Evolutionary conservation across 2,797 vertebrate genomes (phyloP), one percentile per base, ranked within the genome.

Genomic region (Pangasius sanitwongsei): DNA sequence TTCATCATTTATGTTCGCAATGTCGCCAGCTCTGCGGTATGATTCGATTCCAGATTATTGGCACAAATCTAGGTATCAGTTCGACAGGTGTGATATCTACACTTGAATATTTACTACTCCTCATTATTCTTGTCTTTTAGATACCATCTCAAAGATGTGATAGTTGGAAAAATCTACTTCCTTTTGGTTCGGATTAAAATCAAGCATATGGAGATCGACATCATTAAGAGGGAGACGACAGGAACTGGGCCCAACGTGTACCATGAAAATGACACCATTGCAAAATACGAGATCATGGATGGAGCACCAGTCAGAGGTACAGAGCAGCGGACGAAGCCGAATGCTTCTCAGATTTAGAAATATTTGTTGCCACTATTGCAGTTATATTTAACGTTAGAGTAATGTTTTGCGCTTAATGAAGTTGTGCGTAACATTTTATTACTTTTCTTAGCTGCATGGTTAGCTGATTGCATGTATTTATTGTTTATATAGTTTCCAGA

Each of bases 211-310:
- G 98, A 99, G 93, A 99, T 99, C 0, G 99, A 99, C 92, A 99
- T 99, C 93, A 99, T 99, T 95, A 99, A 99, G 94, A 97, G 99
- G 55, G 99, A 99, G 94, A 99, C 98, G 0, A 99, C 98, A 0
- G 99, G 99, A 87, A 99, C 98, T 0, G 99, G 99, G 12, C 98
- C 99, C 37, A 99, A 98, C 0, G 98, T 99, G 0, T 99, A 99
- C 94, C 98, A 99, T 0, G 99, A 99, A 96, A 99, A 99, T 0
- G 98, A 99, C 95, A 99, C 98, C 11, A 99, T 99, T 89, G 99
- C 99, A 55, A 99, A 99, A 94, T 99, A 99, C 0, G 99, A 99
- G 95, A 99, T 99, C 93, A 99, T 99, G 99, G 99, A 99, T 0
- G 99, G 99, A 16, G 99, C 99, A 0, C 99, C 99, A 0, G 99